Conservation (phyloP, 2,888 invertebrate genomes). For the Ochlodes sylvanus region DNA sequence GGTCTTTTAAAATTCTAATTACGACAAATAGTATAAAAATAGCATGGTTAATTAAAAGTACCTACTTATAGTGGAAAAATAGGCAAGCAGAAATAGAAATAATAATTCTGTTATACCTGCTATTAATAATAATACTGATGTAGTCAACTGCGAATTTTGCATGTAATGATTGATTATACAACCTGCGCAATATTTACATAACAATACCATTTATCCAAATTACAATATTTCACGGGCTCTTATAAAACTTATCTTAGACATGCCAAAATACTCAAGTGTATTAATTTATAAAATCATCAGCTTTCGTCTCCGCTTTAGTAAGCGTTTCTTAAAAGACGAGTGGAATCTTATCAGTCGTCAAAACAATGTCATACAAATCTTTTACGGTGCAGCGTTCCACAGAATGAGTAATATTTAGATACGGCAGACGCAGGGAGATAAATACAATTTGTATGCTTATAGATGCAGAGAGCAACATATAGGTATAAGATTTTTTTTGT, state of each 20-base stretch:
- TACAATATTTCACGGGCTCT: constrained; percentile 19
- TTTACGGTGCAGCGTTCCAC: constrained; percentile 44
- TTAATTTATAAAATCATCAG: constrained; percentile 44
- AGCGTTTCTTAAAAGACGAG: constrained; percentile 55
- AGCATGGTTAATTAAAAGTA: too few relatives aligned
- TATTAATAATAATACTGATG: too few relatives aligned
- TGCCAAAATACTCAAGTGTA: constrained; percentile 21
- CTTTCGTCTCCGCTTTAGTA: constrained; percentile 40
- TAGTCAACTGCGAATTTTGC: background rate
- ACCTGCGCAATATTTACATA: background rate
- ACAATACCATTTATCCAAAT: constrained; percentile 16
- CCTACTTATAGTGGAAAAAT: too few relatives aligned
- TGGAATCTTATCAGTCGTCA: constrained; percentile 73
- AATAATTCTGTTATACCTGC: too few relatives aligned
- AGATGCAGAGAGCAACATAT: too few relatives aligned
- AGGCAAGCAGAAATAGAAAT: too few relatives aligned
- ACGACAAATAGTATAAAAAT: too few relatives aligned
- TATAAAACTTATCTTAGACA: constrained; percentile 32
- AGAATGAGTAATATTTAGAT: constrained; percentile 7
- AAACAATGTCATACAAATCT: constrained; percentile 61
- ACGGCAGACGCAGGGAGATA: background rate
- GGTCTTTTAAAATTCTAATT: too few relatives aligned
- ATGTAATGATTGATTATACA: background rate
- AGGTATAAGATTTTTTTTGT: too few relatives aligned
- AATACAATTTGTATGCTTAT: too few relatives aligned